Evolutionary conservation across 2,797 vertebrate genomes (phyloP).

Genomic region (Lindbergichthys nudifrons): DNA sequence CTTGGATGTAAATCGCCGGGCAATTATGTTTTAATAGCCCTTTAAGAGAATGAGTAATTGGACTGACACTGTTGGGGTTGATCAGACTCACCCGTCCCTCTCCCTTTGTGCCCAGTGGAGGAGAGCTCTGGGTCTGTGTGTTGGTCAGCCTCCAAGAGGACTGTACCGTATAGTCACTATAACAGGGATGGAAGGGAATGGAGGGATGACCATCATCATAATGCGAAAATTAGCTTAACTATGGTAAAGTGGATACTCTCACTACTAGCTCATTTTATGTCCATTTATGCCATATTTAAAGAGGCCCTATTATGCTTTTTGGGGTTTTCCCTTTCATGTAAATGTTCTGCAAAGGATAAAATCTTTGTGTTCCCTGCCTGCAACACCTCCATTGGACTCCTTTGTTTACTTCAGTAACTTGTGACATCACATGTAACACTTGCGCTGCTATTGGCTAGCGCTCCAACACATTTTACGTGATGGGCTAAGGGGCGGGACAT

Average conservation of each 20-base stretch:
- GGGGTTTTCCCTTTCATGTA: too few relatives aligned
- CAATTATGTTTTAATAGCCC: conserved; percentile 90
- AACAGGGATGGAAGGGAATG: conserved; percentile 8
- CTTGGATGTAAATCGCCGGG: conserved; percentile 87
- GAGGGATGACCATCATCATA: conserved; percentile 16
- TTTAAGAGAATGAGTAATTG: conserved; percentile 90
- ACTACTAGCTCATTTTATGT: background rate
- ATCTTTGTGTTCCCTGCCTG: too few relatives aligned
- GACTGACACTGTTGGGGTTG: conserved; percentile 83
- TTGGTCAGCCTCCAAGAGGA: conserved; percentile 55
- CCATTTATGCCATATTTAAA: background rate
- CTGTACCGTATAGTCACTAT: background rate
- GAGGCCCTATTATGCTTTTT: too few relatives aligned
- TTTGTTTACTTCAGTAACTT: too few relatives aligned
- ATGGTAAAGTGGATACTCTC: background rate
- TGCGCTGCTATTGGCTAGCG: too few relatives aligned
- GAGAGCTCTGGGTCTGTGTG: conserved; percentile 56
- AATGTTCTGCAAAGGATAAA: too few relatives aligned
- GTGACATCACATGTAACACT: too few relatives aligned
- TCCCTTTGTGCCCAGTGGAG: conserved; percentile 70
- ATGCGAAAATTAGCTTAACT: conserved; percentile 8
- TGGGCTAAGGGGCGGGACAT: too few relatives aligned
- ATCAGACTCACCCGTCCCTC: conserved; percentile 83
- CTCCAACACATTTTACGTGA: too few relatives aligned
- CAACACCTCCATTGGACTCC: too few relatives aligned